phyloP scores from a whole-genome alignment of 2,888 invertebrate species.

The Philaethria dido region DNA sequence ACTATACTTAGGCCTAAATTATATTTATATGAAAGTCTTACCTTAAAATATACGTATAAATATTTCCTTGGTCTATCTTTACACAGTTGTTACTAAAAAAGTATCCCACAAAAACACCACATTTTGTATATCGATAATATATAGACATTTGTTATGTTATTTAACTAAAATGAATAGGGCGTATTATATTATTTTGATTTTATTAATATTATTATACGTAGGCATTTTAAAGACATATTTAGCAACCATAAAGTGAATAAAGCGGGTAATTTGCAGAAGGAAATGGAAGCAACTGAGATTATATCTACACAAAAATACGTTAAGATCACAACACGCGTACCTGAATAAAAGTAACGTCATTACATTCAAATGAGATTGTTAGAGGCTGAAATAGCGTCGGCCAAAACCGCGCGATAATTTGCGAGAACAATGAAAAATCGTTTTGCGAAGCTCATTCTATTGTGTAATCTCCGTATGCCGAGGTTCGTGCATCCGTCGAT shows the following conservation, averaged over 20 bases:
- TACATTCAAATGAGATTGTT: constrained; percentile 33
- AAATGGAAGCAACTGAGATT: constrained; percentile 21
- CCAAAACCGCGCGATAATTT: constrained; percentile 36
- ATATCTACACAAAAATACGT: constrained; percentile 18
- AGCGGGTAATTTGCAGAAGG: constrained; percentile 9
- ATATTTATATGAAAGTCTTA: too few species aligned
- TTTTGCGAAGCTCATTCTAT: constrained; percentile 23
- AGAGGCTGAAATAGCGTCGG: constrained; percentile 24
- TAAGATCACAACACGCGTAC: constrained; percentile 20
- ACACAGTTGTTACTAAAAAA: too few species aligned
- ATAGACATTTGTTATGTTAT: too few species aligned
- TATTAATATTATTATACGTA: not conserved
- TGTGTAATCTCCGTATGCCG: constrained; percentile 22
- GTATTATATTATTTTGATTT: too few species aligned
- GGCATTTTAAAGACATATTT: not conserved
- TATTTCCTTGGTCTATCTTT: too few species aligned
- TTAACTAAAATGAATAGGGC: not conserved
- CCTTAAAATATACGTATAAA: too few species aligned
- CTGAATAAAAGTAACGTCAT: constrained; percentile 29
- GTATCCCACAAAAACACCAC: too few species aligned
- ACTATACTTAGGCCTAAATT: too few species aligned
- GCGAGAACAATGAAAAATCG: constrained; percentile 39
- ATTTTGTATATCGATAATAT: too few species aligned
- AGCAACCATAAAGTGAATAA: constrained; percentile 1
- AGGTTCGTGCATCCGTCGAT: constrained; percentile 27